A percentile compares a stretch with the other conserved stretches of the same genome.
These are phyloP conservation scores for Anthopleura sola DNA, from an alignment of 64 coral and sea anemone genomes.

Conservation along the genomic window DNA sequence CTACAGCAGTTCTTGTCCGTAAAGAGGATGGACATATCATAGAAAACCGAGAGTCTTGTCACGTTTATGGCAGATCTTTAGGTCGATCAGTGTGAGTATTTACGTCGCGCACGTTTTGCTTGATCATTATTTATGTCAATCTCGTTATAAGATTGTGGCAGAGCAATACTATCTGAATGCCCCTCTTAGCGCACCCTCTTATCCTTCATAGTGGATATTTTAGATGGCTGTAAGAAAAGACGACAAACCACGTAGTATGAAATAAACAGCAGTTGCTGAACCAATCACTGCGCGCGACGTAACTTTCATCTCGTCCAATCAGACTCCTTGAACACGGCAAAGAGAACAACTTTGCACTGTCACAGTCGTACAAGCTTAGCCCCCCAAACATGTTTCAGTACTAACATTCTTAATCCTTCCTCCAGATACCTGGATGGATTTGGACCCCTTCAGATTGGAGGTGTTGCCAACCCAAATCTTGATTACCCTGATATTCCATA, in stretches of 20 bases:
- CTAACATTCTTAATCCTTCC: not conserved
- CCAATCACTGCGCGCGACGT: too few species aligned
- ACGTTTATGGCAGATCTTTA: conserved; percentile 18
- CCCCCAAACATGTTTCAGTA: not conserved
- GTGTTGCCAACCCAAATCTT: conserved; percentile 35
- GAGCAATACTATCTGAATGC: too few species aligned
- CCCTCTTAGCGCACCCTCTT: too few species aligned
- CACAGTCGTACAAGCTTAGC: too few species aligned
- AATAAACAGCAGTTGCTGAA: too few species aligned
- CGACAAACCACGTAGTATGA: too few species aligned
- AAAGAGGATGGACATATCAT: conserved; percentile 25
- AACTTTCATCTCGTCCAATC: too few species aligned
- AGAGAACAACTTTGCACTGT: too few species aligned
- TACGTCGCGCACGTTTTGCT: not conserved
- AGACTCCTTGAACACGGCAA: too few species aligned
- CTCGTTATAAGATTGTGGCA: too few species aligned
- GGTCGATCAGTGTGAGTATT: conserved; percentile 23
- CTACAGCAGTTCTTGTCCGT: conserved; percentile 4
- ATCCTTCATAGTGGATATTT: too few species aligned
- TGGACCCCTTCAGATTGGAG: conserved; percentile 95
- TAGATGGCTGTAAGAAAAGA: too few species aligned
- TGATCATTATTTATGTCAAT: not conserved
- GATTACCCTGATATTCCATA: conserved; percentile 55
- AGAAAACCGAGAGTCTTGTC: conserved; percentile 31
- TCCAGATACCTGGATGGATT: conserved; percentile 87